Percentiles rank a stretch among this genome's conserved stretches.
phyloP scores from a whole-genome alignment of 2,888 invertebrate species.

The Dichetophora obliterata region DNA sequence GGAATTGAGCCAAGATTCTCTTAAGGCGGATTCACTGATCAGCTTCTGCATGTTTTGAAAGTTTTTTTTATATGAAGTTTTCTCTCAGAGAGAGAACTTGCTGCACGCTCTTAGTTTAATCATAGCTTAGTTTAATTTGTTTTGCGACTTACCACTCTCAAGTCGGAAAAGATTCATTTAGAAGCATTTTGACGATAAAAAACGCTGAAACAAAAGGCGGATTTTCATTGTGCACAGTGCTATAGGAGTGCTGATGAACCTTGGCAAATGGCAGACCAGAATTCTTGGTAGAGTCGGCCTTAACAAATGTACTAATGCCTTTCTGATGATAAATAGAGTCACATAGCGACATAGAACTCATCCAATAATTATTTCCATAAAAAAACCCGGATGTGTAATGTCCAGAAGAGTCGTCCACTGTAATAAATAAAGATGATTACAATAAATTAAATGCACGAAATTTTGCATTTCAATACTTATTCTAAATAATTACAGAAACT shows the following conservation, averaged over 20 bases:
- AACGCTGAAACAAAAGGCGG: slow-evolving; percentile 80
- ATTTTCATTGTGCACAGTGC: slow-evolving; percentile 65
- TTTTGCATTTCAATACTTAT: too few species aligned
- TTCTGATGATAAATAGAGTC: slow-evolving; percentile 74
- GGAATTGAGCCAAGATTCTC: too few species aligned
- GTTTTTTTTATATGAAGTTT: too few species aligned
- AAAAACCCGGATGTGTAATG: slow-evolving; percentile 84
- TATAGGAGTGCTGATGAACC: slow-evolving; percentile 60
- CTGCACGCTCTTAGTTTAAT: too few species aligned
- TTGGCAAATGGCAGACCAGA: slow-evolving; percentile 66
- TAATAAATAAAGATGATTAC: slow-evolving; percentile 55
- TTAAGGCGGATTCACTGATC: too few species aligned
- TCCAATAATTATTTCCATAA: slow-evolving; percentile 87
- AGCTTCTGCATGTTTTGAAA: too few species aligned
- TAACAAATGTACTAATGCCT: slow-evolving; percentile 57
- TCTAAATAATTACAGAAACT: too few species aligned
- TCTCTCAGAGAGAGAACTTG: too few species aligned
- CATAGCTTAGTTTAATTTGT: background rate
- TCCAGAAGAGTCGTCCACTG: slow-evolving; percentile 81
- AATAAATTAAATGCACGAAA: too few species aligned
- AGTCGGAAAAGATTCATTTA: slow-evolving; percentile 70
- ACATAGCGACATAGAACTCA: slow-evolving; percentile 81
- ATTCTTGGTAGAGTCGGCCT: slow-evolving; percentile 48
- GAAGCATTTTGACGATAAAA: slow-evolving; percentile 75
- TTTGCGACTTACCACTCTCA: slow-evolving; percentile 59